phyloP scores from a whole-genome alignment of 2,113 vertebrate species.

The Eonycteris spelaea region DNA sequence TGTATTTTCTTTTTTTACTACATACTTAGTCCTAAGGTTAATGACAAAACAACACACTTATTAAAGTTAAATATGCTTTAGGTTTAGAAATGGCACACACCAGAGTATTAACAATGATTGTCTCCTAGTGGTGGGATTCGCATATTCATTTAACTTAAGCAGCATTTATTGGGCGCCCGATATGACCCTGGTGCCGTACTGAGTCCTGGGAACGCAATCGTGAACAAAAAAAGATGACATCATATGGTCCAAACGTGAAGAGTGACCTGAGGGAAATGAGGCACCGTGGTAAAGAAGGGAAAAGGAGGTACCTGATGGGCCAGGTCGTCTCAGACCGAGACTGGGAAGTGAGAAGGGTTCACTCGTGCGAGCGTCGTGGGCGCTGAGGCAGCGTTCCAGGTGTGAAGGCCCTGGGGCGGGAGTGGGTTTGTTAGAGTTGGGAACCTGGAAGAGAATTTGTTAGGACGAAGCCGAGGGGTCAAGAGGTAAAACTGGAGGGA shows the following conservation, averaged over 20 bases:
- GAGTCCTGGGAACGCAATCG: not conserved
- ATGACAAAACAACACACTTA: not conserved
- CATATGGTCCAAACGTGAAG: not conserved
- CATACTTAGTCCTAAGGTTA: not conserved
- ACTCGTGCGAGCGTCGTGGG: not conserved
- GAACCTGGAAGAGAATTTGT: not conserved
- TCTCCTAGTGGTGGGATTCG: not conserved
- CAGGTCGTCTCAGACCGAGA: not conserved
- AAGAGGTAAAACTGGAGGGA: not conserved
- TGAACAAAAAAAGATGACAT: not conserved
- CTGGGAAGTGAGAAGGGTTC: not conserved
- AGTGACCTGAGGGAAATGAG: not conserved
- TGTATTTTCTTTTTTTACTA: not conserved
- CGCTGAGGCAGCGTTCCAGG: not conserved
- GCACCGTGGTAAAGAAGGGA: not conserved
- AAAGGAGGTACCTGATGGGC: not conserved
- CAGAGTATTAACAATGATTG: not conserved
- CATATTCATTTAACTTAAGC: not conserved
- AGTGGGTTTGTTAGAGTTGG: not conserved
- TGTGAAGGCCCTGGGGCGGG: not conserved
- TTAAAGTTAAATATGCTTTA: not conserved
- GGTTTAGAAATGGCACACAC: not conserved
- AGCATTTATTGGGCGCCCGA: not conserved
- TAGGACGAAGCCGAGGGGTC: not conserved
- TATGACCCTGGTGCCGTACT: not conserved